Evolutionary conservation across 2,888 invertebrate genomes (phyloP).

Genomic region (Neocrepidodera transversa): DNA sequence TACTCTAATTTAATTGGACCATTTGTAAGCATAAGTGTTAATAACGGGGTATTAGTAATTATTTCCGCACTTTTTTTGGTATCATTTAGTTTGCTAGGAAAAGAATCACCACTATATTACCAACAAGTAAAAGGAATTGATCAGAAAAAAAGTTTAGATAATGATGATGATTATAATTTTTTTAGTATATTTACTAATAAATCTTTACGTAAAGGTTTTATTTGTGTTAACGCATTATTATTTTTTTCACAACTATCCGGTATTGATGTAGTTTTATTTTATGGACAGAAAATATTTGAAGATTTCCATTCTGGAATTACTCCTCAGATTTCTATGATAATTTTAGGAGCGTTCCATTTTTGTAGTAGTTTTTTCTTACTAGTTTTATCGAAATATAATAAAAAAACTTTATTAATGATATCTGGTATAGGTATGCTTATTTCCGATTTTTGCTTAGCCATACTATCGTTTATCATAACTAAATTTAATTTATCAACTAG

Average conservation of each 20-base stretch:
- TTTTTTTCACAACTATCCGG: slow-evolving; percentile 84
- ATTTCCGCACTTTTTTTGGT: slow-evolving; percentile 59
- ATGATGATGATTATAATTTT: slow-evolving; percentile 37
- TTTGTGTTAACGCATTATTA: slow-evolving; percentile 74
- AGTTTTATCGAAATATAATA: slow-evolving; percentile 76
- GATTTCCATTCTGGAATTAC: slow-evolving; percentile 67
- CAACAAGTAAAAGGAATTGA: slow-evolving; percentile 66
- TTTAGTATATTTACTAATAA: slow-evolving; percentile 49
- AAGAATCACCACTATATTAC: slow-evolving; percentile 83
- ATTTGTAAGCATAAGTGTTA: slow-evolving; percentile 69
- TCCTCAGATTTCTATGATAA: slow-evolving; percentile 73
- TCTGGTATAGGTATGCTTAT: slow-evolving; percentile 71
- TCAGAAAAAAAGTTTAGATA: slow-evolving; percentile 72
- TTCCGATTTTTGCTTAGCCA: slow-evolving; percentile 63
- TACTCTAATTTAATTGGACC: slow-evolving; percentile 77
- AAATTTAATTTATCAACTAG: slow-evolving; percentile 39
- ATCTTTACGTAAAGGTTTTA: slow-evolving; percentile 77
- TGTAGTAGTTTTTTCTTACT: slow-evolving; percentile 76
- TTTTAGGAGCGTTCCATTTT: slow-evolving; percentile 79
- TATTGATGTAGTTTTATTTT: slow-evolving; percentile 81
- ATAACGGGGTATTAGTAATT: slow-evolving; percentile 67
- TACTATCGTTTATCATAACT: slow-evolving; percentile 42
- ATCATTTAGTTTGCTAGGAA: slow-evolving; percentile 75
- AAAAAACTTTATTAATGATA: slow-evolving; percentile 73
- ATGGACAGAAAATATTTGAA: slow-evolving; percentile 74